Base-by-base conservation (phyloP, 2,113 vertebrate genomes). In the Electrona antarctica region DNA sequence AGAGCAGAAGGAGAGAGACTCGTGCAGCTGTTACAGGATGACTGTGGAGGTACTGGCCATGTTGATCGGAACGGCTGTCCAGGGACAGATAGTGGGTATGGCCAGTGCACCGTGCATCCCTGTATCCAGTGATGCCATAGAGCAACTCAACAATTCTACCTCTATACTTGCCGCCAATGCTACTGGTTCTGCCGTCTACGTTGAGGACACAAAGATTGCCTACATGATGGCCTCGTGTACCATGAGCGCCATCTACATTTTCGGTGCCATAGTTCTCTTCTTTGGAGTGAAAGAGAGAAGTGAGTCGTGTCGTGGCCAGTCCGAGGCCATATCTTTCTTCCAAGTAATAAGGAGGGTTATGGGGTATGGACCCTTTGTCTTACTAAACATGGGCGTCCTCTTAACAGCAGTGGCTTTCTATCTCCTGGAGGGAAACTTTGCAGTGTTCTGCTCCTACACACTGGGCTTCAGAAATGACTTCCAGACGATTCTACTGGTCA, bases 351-450 rank as follows among this genome's bases (percentile, higher is more conserved):
- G 93, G 69, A 83, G 95, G 77, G 94, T 96, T 72, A 94, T 95
- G 94, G 90, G 93, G 56, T 93, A 96, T 0, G 78, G 94, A 46
- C 93, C 95, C 0, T 97, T 96, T 8, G 82, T 93, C 84, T 96
- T 92, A 57, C 93, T 97, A 62, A 95, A 96, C 0, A 83, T 92
- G 0, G 95, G 90, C 67, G 96, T 97, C 85, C 94, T 97, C 65
- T 96, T 96, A 70, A 95, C 95, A 58, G 96, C 95, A 41, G 0
- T 83, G 96, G 81, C 95, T 93, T 56, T 96, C 96, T 82, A 95
- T 96, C 91, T 97, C 47, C 87, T 97, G 71, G 95, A 97, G 61
- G 95, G 95, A 4, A 97, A 96, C 88, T 96, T 96, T 1, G 95
- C 95, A 6, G 88, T 97, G 29, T 97, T 96, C 87, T 95, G 95